These are phyloP conservation scores for Cisticola juncidis DNA, from an alignment of 2,113 vertebrate species.

Conservation along the genomic window DNA sequence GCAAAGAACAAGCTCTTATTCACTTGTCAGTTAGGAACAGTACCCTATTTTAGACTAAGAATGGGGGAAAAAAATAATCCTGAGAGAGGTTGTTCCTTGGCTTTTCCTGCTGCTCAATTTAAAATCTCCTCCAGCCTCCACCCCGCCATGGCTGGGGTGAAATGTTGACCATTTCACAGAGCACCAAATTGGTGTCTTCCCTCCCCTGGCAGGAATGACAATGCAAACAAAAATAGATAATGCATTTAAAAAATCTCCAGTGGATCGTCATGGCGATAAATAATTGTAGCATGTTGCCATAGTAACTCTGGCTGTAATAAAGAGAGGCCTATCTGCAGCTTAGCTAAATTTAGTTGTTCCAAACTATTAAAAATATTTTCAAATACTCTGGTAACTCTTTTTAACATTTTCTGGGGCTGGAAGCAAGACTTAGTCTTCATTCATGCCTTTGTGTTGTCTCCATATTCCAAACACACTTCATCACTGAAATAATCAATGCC, in stretches of 20 bases:
- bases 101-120: background rate
- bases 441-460: constrained; percentile 45
- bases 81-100: background rate
- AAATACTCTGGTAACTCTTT: constrained; percentile 51
- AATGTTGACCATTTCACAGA: background rate
- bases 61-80: background rate
- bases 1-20: constrained; percentile 37
- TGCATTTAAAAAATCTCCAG: constrained; percentile 77
- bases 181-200: constrained; percentile 52
- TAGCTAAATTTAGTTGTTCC: constrained; percentile 77
- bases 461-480: background rate
- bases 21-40: constrained; percentile 21
- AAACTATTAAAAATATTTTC: constrained; percentile 74
- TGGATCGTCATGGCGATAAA: constrained; percentile 80
- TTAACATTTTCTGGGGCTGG: background rate
- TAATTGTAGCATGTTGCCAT: constrained; percentile 82
- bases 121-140: background rate
- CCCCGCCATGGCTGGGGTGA: background rate
- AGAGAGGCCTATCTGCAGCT: constrained; percentile 71
- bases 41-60: constrained; percentile 13
- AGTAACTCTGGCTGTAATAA: constrained; percentile 73
- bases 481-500: background rate
- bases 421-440: constrained; percentile 38
- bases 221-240: constrained; percentile 80
- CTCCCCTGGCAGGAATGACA: constrained; percentile 67